Evolutionary conservation across 2,113 vertebrate genomes (phyloP).

Genomic region (Tetrax tetrax): DNA sequence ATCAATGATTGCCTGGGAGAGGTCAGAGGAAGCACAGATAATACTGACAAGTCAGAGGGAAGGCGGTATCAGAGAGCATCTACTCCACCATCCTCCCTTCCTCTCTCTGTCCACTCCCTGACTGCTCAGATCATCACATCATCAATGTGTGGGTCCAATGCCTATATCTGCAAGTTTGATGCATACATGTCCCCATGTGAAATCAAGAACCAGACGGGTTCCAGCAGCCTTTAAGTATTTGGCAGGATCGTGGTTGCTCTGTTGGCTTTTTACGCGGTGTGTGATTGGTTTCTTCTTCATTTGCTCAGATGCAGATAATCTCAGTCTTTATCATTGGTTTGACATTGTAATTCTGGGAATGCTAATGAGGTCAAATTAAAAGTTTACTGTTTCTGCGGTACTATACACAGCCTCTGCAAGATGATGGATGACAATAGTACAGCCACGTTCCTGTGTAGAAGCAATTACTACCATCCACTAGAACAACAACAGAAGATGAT

Average conservation of each 20-base stretch:
- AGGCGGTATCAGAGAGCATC: background rate
- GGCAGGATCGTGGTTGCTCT: background rate
- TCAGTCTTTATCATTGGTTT: background rate
- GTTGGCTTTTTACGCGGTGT: background rate
- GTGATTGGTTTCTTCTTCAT: background rate
- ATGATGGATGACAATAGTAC: background rate
- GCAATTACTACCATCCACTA: background rate
- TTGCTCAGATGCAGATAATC: background rate
- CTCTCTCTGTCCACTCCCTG: background rate
- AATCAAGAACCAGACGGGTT: background rate
- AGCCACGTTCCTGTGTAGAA: background rate
- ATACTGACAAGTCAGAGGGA: background rate
- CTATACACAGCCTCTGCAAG: background rate
- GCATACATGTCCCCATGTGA: background rate
- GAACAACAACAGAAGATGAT: background rate
- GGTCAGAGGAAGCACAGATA: background rate
- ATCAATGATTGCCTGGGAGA: background rate
- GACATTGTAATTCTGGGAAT: conserved; percentile 45
- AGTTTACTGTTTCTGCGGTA: background rate
- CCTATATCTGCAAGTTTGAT: background rate
- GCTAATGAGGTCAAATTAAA: conserved; percentile 44
- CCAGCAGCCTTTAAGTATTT: background rate
- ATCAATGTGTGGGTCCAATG: background rate
- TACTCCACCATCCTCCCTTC: background rate
- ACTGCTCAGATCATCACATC: background rate